These are phyloP conservation scores for Macrophya alboannulata DNA, from an alignment of 2,888 invertebrate genomes.

Conservation along the genomic window DNA sequence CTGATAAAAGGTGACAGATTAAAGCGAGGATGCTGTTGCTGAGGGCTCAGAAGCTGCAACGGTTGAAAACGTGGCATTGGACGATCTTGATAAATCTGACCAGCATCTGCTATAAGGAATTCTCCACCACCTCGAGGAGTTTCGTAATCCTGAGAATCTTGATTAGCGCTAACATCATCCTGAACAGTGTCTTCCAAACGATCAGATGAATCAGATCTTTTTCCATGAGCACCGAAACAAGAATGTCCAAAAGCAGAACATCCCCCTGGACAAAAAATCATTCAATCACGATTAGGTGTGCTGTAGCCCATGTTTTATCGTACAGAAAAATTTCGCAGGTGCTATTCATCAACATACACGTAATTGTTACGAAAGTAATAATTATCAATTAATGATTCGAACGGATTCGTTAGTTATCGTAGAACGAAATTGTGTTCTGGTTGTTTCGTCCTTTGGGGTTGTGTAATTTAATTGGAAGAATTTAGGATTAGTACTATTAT, in stretches of 20 bases:
- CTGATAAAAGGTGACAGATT: constrained; percentile 77
- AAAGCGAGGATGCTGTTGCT: constrained; percentile 59
- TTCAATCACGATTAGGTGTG: not conserved
- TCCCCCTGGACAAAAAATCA: constrained; percentile 82
- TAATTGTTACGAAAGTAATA: not conserved
- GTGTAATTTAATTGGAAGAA: not conserved
- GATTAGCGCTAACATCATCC: constrained; percentile 35
- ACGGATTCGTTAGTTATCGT: not conserved
- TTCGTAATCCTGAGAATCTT: constrained; percentile 51
- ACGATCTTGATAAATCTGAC: constrained; percentile 48
- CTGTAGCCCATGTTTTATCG: not conserved
- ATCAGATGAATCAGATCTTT: constrained; percentile 82
- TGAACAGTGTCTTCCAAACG: constrained; percentile 67
- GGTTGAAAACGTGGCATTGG: constrained; percentile 49
- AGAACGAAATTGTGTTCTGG: not conserved
- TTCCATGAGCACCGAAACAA: constrained; percentile 89
- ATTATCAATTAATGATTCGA: not conserved
- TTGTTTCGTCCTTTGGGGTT: not conserved
- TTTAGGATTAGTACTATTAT: not conserved
- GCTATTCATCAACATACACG: not conserved
- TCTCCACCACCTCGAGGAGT: constrained; percentile 34
- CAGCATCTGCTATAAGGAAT: constrained; percentile 39
- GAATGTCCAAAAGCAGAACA: constrained; percentile 89
- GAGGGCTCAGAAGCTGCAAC: constrained; percentile 26
- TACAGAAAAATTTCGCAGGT: not conserved